Percentiles rank a stretch among this genome's conserved stretches.
phyloP scores from a whole-genome alignment of 2,797 vertebrate species.

The Cichlasoma orientale region DNA sequence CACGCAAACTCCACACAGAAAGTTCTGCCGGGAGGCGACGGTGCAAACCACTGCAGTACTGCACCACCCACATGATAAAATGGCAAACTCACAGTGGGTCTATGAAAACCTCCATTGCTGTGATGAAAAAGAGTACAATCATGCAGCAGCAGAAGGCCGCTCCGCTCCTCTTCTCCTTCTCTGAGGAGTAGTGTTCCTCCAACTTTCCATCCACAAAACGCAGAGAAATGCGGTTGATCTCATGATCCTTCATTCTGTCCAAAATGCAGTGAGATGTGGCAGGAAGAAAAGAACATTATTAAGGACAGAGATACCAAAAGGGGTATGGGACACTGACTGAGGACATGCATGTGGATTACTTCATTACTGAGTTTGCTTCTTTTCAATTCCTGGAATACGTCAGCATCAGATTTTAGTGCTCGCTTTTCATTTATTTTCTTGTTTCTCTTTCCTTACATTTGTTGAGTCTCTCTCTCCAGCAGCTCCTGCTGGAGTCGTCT shows the following conservation, averaged over 20 bases:
- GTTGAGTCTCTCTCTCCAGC: slow-evolving; percentile 87
- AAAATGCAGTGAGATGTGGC: background rate
- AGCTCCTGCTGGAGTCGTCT: slow-evolving; percentile 89
- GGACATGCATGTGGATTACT: background rate
- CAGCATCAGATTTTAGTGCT: background rate
- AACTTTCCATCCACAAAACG: slow-evolving; percentile 87
- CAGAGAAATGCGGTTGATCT: slow-evolving; percentile 84
- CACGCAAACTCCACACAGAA: background rate
- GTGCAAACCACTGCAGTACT: background rate
- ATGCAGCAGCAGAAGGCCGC: slow-evolving; percentile 92
- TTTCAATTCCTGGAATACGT: background rate
- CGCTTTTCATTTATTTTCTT: background rate
- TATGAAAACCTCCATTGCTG: slow-evolving; percentile 88
- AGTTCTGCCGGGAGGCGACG: background rate
- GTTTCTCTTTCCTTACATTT: slow-evolving; percentile 83
- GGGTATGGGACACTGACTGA: accelerated
- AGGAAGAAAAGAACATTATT: background rate
- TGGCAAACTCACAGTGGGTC: slow-evolving; percentile 85
- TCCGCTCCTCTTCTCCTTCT: slow-evolving; percentile 93
- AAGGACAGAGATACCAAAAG: background rate
- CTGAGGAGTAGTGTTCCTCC: slow-evolving; percentile 89
- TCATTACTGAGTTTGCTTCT: background rate
- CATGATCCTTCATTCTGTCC: slow-evolving; percentile 86
- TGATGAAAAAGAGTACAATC: slow-evolving; percentile 87
- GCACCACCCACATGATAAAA: background rate